Evolutionary conservation across 2,888 invertebrate species (phyloP).

Genomic region (Morpho achilles): DNA sequence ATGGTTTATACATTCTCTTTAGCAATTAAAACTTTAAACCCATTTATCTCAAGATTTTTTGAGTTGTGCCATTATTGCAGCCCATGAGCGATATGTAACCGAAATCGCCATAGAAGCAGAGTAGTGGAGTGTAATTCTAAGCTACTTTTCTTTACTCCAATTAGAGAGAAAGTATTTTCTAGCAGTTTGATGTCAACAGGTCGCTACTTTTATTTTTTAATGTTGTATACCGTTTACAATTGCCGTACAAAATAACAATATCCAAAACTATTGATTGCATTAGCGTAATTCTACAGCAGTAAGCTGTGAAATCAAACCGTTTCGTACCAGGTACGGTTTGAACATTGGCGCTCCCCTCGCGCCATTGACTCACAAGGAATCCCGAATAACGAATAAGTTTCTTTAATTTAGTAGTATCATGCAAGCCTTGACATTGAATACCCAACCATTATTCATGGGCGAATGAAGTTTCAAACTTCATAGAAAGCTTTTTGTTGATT

Average conservation of each 20-base stretch:
- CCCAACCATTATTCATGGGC: slow-evolving; percentile 39
- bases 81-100: too few species aligned
- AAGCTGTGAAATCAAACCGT: slow-evolving; percentile 40
- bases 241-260: neutral
- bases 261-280: slow-evolving; percentile 58
- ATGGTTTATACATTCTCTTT: too few species aligned
- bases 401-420: slow-evolving; percentile 69
- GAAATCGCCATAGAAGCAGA: too few species aligned
- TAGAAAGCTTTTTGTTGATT: slow-evolving; percentile 9
- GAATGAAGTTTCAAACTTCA: slow-evolving; percentile 24
- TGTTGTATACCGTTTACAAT: too few species aligned
- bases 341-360: slow-evolving; percentile 57
- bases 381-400: slow-evolving; percentile 58
- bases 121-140: too few species aligned
- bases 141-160: too few species aligned
- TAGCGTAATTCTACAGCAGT: slow-evolving; percentile 58
- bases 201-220: too few species aligned
- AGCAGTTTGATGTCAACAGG: too few species aligned
- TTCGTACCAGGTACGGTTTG: slow-evolving; percentile 57
- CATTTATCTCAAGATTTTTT: too few species aligned
- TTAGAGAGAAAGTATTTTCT: too few species aligned
- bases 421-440: slow-evolving; percentile 68
- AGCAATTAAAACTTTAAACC: too few species aligned
- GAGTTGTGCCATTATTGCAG: too few species aligned
- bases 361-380: slow-evolving; percentile 61